phyloP scores from a whole-genome alignment of 2,113 vertebrate species.

The Callocephalon fimbriatum region DNA sequence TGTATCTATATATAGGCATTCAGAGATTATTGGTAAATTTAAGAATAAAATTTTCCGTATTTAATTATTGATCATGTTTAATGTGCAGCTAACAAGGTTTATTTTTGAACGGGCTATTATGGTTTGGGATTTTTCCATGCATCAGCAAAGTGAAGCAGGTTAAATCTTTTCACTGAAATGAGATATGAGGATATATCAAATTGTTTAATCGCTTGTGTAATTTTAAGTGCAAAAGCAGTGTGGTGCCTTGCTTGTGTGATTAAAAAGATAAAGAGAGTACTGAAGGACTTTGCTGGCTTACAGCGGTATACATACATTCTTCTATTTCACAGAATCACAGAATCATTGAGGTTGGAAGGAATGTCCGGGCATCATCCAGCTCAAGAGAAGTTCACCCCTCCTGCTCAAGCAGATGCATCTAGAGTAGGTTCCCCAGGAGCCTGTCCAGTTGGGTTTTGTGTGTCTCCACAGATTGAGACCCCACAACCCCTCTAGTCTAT shows the following conservation, averaged over 20 bases:
- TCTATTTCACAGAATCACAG: not conserved
- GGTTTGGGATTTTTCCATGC: not conserved
- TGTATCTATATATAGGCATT: not conserved
- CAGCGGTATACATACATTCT: not conserved
- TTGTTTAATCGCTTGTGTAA: not conserved
- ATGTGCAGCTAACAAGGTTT: not conserved
- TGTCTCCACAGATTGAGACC: not conserved
- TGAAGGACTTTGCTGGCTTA: not conserved
- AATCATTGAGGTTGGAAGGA: not conserved
- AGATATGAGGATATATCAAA: not conserved
- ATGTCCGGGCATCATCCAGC: not conserved
- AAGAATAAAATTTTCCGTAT: not conserved
- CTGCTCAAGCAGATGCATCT: not conserved
- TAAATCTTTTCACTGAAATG: not conserved
- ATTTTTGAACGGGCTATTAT: not conserved
- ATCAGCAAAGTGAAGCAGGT: not conserved
- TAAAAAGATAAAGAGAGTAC: not conserved
- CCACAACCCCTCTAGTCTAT: not conserved
- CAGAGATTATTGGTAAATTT: not conserved
- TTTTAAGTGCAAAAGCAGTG: not conserved
- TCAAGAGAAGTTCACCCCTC: not conserved
- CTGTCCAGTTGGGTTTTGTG: not conserved
- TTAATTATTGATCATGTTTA: not conserved
- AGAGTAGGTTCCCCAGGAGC: not conserved
- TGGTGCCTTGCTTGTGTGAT: not conserved